Evolutionary conservation across 2,888 invertebrate genomes (phyloP).

Genomic region (Tetragonisca angustula): DNA sequence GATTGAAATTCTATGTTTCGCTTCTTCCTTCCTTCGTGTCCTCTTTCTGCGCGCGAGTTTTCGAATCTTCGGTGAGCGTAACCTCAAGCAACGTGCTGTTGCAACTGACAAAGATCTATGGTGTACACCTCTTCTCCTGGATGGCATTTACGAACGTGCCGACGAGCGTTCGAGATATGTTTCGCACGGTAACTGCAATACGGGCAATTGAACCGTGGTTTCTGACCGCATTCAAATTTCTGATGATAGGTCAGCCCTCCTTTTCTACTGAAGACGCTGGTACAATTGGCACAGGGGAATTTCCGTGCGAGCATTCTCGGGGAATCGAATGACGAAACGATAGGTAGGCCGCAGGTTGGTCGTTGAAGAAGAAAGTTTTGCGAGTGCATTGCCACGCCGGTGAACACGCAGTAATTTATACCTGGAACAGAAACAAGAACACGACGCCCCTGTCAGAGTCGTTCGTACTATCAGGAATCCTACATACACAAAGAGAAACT

Average conservation of each 20-base stretch:
- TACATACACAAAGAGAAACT: conserved; percentile 26
- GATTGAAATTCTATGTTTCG: too few species aligned
- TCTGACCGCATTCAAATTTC: conserved; percentile 76
- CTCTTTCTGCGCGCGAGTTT: not conserved
- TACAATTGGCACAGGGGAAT: conserved; percentile 71
- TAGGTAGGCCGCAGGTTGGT: not conserved
- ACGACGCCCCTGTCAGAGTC: conserved; percentile 55
- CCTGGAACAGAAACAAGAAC: conserved; percentile 68
- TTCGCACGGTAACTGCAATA: conserved; percentile 74
- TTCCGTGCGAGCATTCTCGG: conserved; percentile 33
- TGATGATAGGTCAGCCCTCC: conserved; percentile 73
- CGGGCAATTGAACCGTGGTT: conserved; percentile 77
- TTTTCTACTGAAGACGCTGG: conserved; percentile 72
- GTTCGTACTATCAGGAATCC: conserved; percentile 30
- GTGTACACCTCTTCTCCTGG: conserved; percentile 69
- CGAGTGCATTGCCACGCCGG: conserved; percentile 18
- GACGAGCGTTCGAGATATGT: conserved; percentile 75
- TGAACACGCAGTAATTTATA: conserved; percentile 51
- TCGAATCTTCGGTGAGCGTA: not conserved
- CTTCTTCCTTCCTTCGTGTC: not conserved
- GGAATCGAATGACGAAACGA: not conserved
- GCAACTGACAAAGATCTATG: conserved; percentile 64
- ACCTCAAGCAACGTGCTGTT: conserved; percentile 48
- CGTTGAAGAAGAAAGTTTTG: conserved; percentile 29
- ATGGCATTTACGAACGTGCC: conserved; percentile 74